A percentile compares a stretch with the other conserved stretches of the same genome.
phyloP scores from a whole-genome alignment of 2,888 invertebrate genomes.

The Platycnemis pennipes region DNA sequence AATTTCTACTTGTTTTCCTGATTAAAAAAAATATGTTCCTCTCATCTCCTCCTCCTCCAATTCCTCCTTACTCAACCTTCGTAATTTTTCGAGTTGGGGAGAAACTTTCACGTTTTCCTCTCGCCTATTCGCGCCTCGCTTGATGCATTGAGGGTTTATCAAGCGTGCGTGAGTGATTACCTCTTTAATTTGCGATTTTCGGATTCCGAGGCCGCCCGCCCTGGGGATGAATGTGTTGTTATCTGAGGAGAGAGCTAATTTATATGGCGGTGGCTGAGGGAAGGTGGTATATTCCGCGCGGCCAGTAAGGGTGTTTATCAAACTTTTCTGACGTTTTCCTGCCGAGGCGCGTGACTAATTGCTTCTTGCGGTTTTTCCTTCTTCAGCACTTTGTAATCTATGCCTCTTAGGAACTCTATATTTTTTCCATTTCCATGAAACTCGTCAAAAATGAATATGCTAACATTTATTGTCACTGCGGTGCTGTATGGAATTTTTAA shows the following conservation, averaged over 20 bases:
- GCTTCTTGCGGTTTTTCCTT: neutral
- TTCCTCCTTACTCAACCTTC: too few relatives aligned
- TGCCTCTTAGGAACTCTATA: neutral
- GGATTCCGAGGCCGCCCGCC: neutral
- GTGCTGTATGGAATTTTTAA: neutral
- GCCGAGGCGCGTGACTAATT: neutral
- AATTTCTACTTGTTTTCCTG: neutral
- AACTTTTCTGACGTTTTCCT: neutral
- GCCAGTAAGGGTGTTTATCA: neutral
- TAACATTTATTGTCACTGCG: neutral
- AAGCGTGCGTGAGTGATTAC: conserved; percentile 8
- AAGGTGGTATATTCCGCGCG: neutral
- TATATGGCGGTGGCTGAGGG: neutral
- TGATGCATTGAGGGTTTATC: conserved; percentile 20
- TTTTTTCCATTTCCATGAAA: neutral
- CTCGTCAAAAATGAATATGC: neutral
- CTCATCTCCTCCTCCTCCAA: too few relatives aligned
- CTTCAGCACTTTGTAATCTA: neutral
- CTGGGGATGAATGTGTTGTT: neutral
- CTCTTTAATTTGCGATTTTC: conserved; percentile 31
- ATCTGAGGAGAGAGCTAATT: conserved; percentile 5
- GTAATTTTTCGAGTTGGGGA: neutral
- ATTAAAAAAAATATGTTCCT: neutral
- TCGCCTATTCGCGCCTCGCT: neutral
- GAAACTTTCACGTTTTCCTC: neutral